phyloP scores from a whole-genome alignment of 1,140 invertebrate genomes.

The Lepeophtheirus salmonis region DNA sequence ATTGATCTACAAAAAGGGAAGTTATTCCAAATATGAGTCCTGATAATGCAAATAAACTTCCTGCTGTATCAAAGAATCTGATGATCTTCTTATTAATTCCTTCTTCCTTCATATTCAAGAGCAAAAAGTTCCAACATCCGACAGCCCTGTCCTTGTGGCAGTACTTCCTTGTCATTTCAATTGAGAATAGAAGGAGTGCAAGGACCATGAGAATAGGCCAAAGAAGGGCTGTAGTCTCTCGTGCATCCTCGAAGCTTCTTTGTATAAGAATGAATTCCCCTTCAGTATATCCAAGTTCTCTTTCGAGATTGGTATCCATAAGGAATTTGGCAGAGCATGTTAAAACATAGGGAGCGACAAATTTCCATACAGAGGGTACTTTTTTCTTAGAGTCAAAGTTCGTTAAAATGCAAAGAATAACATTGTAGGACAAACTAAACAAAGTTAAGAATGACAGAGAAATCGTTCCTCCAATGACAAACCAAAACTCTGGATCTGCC shows the following conservation, averaged over 20 bases:
- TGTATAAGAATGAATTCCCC: neutral
- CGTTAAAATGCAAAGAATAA: neutral
- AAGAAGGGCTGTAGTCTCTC: neutral
- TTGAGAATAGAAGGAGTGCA: neutral
- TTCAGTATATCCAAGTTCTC: neutral
- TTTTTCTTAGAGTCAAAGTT: neutral
- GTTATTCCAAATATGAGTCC: slow-evolving; percentile 11
- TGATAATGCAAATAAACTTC: neutral
- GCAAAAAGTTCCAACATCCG: neutral
- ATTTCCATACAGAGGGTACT: neutral
- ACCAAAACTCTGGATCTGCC: neutral
- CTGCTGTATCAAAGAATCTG: slow-evolving; percentile 9
- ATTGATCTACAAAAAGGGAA: slow-evolving; percentile 17
- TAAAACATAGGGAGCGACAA: neutral
- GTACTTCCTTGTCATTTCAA: neutral
- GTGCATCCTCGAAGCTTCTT: neutral
- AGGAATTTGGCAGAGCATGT: neutral
- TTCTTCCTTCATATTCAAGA: slow-evolving; percentile 1
- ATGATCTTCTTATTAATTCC: slow-evolving; percentile 12
- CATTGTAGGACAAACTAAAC: neutral
- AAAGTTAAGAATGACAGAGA: neutral
- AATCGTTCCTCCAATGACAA: neutral
- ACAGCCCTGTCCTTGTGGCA: neutral
- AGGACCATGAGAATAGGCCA: neutral
- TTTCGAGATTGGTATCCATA: neutral